Percentiles rank a stretch among this genome's conserved stretches.
Conservation (phyloP, 2,797 vertebrate genomes). For the Thalassophryne amazonica region DNA sequence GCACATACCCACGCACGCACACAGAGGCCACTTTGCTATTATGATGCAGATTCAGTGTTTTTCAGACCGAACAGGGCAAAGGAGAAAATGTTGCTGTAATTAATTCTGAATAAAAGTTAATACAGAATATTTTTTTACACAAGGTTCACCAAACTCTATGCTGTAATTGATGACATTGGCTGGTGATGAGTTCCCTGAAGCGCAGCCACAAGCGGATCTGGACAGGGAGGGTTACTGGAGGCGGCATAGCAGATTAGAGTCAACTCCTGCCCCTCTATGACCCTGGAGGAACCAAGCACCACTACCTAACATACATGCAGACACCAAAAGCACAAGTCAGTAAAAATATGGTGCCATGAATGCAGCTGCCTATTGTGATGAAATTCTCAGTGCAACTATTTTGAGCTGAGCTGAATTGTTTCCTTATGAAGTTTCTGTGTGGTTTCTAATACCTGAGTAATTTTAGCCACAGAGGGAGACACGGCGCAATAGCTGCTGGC, state of each 20-base stretch:
- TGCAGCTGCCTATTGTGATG: conserved; percentile 53
- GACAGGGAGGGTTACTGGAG: conserved; percentile 84
- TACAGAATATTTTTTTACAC: no score
- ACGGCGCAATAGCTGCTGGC: conserved; percentile 66
- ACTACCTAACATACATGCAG: conserved; percentile 59
- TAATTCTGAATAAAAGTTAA: no score
- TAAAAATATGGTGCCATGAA: conserved; percentile 27
- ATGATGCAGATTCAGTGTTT: no score
- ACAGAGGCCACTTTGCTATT: no score
- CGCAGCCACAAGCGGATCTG: conserved; percentile 89
- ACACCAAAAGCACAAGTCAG: conserved; percentile 28
- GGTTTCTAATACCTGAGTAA: conserved; percentile 60
- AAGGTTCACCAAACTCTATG: no score
- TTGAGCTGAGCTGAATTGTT: conserved; percentile 64
- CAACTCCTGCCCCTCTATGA: conserved; percentile 77
- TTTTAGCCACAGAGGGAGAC: conserved; percentile 57
- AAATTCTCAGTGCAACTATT: conserved; percentile 53
- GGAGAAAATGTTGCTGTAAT: no score
- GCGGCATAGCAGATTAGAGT: conserved; percentile 75
- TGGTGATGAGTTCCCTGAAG: conserved; percentile 78
- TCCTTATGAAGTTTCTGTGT: conserved; percentile 59
- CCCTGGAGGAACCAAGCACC: conserved; percentile 73
- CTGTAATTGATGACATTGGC: conserved; percentile 43
- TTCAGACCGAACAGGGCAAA: no score
- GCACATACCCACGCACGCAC: no score